A percentile compares a stretch with the other conserved stretches of the same genome.
These are phyloP conservation scores for Haliclona indistincta DNA, from an alignment of 37 sponge, comb jelly and placozoan genomes.

Conservation along the genomic window DNA sequence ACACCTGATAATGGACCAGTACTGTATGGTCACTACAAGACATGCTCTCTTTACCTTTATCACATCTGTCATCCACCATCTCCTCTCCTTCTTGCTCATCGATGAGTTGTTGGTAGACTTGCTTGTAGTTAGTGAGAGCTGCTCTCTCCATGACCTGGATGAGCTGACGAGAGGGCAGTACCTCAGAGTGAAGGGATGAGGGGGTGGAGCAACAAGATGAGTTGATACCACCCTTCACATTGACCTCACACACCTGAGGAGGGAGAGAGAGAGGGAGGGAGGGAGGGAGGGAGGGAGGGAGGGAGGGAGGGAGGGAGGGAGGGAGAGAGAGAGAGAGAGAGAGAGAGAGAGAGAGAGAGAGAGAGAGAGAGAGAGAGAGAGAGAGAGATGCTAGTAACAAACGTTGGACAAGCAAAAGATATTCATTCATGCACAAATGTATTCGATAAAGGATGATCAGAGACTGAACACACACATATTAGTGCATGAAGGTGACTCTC, in stretches of 20 bases:
- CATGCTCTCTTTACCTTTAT: no score
- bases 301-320: conserved; percentile 2
- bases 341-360: neutral
- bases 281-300: neutral
- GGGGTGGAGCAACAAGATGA: no score
- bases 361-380: conserved; percentile 7
- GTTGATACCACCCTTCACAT: conserved; percentile 4
- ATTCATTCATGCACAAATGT: no score
- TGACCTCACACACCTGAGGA: neutral
- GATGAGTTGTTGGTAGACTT: conserved; percentile 6
- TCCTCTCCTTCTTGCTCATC: neutral
- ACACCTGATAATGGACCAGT: no score
- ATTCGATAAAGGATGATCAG: no score
- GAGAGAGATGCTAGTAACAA: no score
- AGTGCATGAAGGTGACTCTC: no score
- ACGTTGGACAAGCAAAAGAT: no score
- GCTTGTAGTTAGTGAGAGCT: conserved; percentile 47
- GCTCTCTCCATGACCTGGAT: conserved; percentile 37
- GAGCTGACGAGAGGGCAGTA: neutral
- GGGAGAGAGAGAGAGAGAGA: neutral
- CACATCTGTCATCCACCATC: no score
- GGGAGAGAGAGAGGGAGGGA: neutral
- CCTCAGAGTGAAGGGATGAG: no score
- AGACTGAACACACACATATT: neutral
- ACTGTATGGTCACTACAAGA: no score